phyloP scores from a whole-genome alignment of 2,888 invertebrate species.

The Calameuta idolon region DNA sequence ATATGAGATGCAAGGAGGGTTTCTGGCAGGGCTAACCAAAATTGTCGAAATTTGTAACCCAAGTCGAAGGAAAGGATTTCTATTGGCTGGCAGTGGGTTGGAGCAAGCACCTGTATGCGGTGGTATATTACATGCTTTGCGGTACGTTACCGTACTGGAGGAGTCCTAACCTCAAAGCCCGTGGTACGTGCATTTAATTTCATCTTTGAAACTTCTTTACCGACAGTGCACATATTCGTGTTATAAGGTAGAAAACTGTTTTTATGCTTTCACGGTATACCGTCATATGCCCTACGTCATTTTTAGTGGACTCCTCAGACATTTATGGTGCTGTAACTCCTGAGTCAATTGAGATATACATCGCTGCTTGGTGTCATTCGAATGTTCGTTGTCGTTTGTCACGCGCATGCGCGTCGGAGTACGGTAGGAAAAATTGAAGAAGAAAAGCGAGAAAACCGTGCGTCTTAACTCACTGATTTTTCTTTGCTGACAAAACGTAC shows the following conservation, averaged over 20 bases:
- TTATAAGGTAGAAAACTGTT: neutral
- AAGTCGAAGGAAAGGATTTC: slow-evolving; percentile 52
- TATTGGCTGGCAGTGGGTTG: neutral
- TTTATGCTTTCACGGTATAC: neutral
- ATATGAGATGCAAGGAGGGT: slow-evolving; percentile 1
- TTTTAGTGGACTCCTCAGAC: neutral
- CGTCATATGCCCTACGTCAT: neutral
- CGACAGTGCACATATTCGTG: neutral
- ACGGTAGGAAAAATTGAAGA: neutral
- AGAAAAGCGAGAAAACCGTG: neutral
- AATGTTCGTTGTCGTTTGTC: neutral
- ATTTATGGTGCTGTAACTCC: neutral
- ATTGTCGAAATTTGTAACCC: slow-evolving; percentile 48
- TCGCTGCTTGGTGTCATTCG: neutral
- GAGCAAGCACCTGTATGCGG: neutral
- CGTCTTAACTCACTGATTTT: neutral
- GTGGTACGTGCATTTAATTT: neutral
- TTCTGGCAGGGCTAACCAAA: neutral
- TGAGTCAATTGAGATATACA: neutral
- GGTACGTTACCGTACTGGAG: slow-evolving; percentile 19
- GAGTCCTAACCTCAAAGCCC: slow-evolving; percentile 7
- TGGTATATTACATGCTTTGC: slow-evolving; percentile 25
- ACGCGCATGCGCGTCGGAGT: neutral
- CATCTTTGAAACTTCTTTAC: neutral
- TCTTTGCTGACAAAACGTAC: neutral